These are phyloP conservation scores for Rhynchomys soricoides DNA, from an alignment of 2,113 vertebrate species.

Conservation along the genomic window DNA sequence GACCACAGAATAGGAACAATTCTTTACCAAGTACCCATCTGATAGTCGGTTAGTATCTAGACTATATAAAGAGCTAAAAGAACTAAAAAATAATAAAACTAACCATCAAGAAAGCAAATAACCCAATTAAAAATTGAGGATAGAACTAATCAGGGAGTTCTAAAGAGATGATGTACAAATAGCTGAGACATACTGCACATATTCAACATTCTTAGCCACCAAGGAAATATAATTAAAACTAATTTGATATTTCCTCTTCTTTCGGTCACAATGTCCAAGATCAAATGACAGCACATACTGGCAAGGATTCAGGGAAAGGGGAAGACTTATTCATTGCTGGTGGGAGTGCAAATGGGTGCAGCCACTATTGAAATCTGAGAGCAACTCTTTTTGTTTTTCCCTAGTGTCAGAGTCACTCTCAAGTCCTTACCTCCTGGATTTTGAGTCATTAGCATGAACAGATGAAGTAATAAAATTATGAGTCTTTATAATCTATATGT, in stretches of 20 bases:
- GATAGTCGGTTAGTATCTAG: background rate
- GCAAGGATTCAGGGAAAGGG: background rate
- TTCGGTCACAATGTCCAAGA: background rate
- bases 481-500: background rate
- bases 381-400: background rate
- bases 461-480: slow-evolving; percentile 36
- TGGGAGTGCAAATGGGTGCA: background rate
- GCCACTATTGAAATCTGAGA: background rate
- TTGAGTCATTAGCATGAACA: slow-evolving; percentile 1
- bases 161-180: background rate
- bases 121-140: background rate
- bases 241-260: background rate
- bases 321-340: background rate
- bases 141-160: background rate
- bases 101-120: background rate
- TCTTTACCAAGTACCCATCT: background rate
- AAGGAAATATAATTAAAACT: background rate
- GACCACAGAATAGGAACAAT: background rate
- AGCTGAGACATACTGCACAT: background rate
- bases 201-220: background rate
- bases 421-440: background rate
- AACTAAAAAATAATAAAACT: background rate
- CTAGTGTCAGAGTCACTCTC: background rate
- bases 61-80: background rate
- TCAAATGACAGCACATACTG: background rate